These are phyloP conservation scores for Eubasilissa splendida DNA, from an alignment of 2,888 invertebrate species.

Conservation along the genomic window DNA sequence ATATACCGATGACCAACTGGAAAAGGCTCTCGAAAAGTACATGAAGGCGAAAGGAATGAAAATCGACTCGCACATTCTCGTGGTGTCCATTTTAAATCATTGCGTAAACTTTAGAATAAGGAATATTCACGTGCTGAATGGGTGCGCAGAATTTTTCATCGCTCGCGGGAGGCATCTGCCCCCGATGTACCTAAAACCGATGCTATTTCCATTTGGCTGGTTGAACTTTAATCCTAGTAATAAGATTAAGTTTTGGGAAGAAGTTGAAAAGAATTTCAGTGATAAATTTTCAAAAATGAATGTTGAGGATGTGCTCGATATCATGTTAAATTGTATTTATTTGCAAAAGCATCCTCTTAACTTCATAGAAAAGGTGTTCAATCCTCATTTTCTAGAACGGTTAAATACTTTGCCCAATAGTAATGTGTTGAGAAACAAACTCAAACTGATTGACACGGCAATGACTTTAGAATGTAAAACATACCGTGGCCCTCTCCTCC, in stretches of 20 bases:
- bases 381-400: constrained; percentile 74
- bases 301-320: constrained; percentile 73
- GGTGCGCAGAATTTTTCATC: constrained; percentile 74
- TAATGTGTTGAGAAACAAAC: constrained; percentile 67
- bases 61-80: constrained; percentile 71
- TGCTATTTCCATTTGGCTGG: constrained; percentile 76
- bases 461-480: constrained; percentile 76
- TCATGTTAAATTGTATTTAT: constrained; percentile 78
- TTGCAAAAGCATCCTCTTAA: constrained; percentile 75
- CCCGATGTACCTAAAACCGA: constrained; percentile 71
- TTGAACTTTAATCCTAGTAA: constrained; percentile 73
- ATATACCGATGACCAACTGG: constrained; percentile 73
- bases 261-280: constrained; percentile 71
- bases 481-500: constrained; percentile 74
- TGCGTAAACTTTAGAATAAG: constrained; percentile 74
- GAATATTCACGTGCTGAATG: constrained; percentile 73
- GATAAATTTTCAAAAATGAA: constrained; percentile 74
- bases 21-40: constrained; percentile 76
- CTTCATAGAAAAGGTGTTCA: constrained; percentile 75
- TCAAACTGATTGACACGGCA: constrained; percentile 77
- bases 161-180: constrained; percentile 68
- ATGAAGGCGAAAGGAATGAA: constrained; percentile 71
- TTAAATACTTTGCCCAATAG: constrained; percentile 66
- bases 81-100: constrained; percentile 76
- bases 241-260: constrained; percentile 72